A percentile compares a stretch with the other conserved stretches of the same genome.
Conservation (phyloP, 2,888 invertebrate species). For the Clusia tigrina region DNA sequence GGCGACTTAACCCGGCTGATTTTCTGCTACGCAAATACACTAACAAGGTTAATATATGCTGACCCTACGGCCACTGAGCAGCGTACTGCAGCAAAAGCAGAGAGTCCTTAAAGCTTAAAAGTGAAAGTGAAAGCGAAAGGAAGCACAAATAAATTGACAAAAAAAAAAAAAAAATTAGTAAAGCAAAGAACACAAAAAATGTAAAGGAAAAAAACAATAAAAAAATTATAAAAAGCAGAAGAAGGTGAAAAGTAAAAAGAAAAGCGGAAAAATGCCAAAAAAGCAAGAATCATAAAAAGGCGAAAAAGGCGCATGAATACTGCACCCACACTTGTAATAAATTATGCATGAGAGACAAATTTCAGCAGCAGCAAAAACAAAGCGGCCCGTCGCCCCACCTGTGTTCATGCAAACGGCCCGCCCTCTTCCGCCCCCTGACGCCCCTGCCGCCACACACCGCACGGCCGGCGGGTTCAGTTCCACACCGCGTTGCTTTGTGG, state of each 20-base stretch:
- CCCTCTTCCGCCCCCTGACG: no score
- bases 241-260: conserved; percentile 30
- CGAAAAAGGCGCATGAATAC: conserved; percentile 39
- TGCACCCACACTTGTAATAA: conserved; percentile 44
- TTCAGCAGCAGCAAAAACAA: conserved; percentile 30
- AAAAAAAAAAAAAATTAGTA: neutral
- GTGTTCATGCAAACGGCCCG: no score
- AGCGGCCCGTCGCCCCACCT: no score
- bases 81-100: neutral
- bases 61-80: neutral
- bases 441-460: no score
- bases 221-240: no score
- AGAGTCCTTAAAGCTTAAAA: no score
- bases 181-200: conserved; percentile 2
- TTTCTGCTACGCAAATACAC: no score
- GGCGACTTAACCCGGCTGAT: no score
- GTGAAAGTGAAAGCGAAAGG: neutral
- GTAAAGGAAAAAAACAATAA: conserved; percentile 18
- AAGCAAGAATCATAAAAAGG: conserved; percentile 42
- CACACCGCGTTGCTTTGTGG: no score
- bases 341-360: conserved; percentile 54
- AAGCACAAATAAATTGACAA: neutral
- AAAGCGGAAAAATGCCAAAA: conserved; percentile 18
- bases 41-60: no score
- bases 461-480: no score